Conservation (phyloP, 2,797 vertebrate species). For the Prionace glauca region DNA sequence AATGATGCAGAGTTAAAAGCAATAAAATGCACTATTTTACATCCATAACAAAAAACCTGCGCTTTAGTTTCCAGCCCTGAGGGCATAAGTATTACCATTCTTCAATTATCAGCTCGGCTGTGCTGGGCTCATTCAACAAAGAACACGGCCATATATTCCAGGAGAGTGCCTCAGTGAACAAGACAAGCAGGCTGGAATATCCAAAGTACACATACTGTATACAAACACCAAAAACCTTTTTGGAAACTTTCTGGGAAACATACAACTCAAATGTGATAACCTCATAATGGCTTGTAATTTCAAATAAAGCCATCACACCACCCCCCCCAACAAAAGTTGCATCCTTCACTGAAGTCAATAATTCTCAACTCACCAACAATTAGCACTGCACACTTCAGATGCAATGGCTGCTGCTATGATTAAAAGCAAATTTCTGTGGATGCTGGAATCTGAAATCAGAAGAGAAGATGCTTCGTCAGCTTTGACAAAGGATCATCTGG, state of each 20-base stretch:
- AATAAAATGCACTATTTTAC: too few relatives aligned
- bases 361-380: not conserved
- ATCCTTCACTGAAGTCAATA: not conserved
- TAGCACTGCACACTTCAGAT: too few relatives aligned
- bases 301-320: too few relatives aligned
- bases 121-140: not conserved
- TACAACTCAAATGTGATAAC: too few relatives aligned
- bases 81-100: not conserved
- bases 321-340: too few relatives aligned
- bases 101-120: not conserved
- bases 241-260: not conserved
- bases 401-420: not conserved
- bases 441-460: too few relatives aligned
- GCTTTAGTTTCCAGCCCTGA: not conserved
- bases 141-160: not conserved
- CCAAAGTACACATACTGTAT: not conserved
- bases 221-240: not conserved
- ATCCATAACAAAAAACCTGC: not conserved
- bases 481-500: too few relatives aligned
- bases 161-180: not conserved
- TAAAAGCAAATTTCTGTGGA: too few relatives aligned
- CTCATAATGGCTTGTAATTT: not conserved
- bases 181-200: not conserved
- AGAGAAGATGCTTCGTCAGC: too few relatives aligned
- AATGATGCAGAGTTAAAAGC: conserved; percentile 11